phyloP scores from a whole-genome alignment of 2,113 vertebrate species.

The Oriolus oriolus region DNA sequence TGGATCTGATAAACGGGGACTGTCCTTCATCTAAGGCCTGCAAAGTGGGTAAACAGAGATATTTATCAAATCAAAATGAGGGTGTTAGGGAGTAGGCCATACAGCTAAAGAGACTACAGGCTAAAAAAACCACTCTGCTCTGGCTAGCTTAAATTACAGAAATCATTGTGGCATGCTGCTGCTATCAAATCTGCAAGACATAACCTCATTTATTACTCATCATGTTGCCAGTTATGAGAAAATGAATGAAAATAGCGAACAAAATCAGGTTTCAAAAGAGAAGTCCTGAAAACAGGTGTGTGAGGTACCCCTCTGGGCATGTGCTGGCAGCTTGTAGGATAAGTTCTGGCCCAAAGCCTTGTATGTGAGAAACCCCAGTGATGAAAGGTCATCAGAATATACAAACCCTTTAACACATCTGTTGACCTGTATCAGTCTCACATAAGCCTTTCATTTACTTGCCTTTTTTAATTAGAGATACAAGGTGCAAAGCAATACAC shows the following conservation, averaged over 20 bases:
- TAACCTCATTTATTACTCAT: slow-evolving; percentile 15
- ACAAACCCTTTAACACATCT: neutral
- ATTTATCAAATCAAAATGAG: neutral
- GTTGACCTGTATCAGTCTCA: neutral
- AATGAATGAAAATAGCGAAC: neutral
- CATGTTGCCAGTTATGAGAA: neutral
- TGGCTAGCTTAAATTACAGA: neutral
- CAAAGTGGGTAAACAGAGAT: neutral
- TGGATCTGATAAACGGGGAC: accelerated
- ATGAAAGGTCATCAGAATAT: neutral
- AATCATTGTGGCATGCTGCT: neutral
- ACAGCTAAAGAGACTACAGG: neutral
- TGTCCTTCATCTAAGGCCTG: neutral
- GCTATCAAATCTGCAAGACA: neutral
- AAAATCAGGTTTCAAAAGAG: neutral
- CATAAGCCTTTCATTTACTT: neutral
- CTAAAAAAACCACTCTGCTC: neutral
- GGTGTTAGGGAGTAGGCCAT: neutral
- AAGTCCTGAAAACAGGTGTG: neutral
- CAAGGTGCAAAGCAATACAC: neutral
- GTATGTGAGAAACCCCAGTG: neutral
- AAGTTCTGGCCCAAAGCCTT: neutral
- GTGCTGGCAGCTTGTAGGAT: neutral
- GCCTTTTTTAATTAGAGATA: neutral
- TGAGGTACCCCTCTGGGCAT: neutral